Evolutionary conservation across 1,140 invertebrate genomes (phyloP).

Genomic region (Archivesica marissinica): DNA sequence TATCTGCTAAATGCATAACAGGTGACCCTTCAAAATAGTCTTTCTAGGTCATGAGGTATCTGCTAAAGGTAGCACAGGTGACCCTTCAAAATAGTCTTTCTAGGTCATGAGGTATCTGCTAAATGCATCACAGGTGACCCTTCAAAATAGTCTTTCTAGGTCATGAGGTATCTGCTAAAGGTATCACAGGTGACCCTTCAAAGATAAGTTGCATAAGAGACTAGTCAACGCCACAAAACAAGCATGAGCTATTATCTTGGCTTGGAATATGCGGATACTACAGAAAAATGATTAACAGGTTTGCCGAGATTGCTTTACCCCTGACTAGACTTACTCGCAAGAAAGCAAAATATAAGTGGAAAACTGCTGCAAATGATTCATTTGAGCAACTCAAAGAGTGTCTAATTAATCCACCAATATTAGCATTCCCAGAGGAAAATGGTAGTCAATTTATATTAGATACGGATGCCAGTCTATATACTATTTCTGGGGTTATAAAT

Average conservation of each 20-base stretch:
- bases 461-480: constrained; percentile 5
- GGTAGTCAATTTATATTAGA: constrained; percentile 28
- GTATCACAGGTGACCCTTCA: constrained; percentile 71
- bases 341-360: constrained; percentile 41
- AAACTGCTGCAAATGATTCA: not conserved
- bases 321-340: constrained; percentile 30
- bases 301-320: constrained; percentile 24
- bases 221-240: constrained; percentile 49
- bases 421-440: not conserved
- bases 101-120: constrained; percentile 11
- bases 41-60: constrained; percentile 23
- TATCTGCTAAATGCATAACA: constrained; percentile 27
- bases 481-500: no score
- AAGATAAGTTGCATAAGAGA: constrained; percentile 73
- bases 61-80: constrained; percentile 59
- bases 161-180: not conserved
- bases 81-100: constrained; percentile 60
- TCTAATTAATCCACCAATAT: not conserved
- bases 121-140: constrained; percentile 69
- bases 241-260: constrained; percentile 14
- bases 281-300: no score
- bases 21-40: constrained; percentile 67
- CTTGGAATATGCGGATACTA: no score
- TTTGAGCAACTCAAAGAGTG: constrained; percentile 12
- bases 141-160: constrained; percentile 27